These are phyloP conservation scores for Scylla paramamosain DNA, from an alignment of 1,140 invertebrate species.

Conservation along the genomic window DNA sequence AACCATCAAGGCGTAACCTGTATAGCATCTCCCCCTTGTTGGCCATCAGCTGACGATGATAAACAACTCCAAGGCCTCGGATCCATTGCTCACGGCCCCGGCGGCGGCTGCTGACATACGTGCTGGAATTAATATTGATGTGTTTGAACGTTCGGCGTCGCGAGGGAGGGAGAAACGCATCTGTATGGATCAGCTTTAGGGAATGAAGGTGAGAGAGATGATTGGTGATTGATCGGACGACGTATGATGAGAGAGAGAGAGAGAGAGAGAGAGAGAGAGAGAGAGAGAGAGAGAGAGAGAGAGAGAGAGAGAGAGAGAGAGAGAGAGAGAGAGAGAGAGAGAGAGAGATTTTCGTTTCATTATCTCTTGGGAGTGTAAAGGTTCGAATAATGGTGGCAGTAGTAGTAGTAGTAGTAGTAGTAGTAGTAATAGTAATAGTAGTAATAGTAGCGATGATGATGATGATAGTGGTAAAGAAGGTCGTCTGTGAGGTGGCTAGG, in stretches of 20 bases:
- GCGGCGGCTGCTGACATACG: constrained; percentile 37
- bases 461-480: no score
- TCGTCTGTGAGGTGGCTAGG: background rate
- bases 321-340: background rate
- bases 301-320: constrained; percentile 20
- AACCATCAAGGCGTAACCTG: background rate
- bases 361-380: no score
- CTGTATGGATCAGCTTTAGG: constrained; percentile 10
- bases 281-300: constrained; percentile 15
- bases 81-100: constrained; percentile 38
- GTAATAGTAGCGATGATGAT: no score
- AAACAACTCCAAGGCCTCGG: constrained; percentile 1
- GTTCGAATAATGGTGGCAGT: no score
- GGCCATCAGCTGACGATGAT: constrained; percentile 12
- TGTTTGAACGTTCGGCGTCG: background rate
- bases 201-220: background rate
- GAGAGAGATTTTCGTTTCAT: background rate
- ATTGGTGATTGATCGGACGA: background rate
- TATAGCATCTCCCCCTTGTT: background rate
- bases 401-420: no score
- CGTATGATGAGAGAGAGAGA: background rate
- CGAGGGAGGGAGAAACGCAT: background rate
- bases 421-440: no score
- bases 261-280: background rate
- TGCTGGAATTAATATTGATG: constrained; percentile 31